phyloP scores from a whole-genome alignment of 2,888 invertebrate species.

The Busseola fusca region DNA sequence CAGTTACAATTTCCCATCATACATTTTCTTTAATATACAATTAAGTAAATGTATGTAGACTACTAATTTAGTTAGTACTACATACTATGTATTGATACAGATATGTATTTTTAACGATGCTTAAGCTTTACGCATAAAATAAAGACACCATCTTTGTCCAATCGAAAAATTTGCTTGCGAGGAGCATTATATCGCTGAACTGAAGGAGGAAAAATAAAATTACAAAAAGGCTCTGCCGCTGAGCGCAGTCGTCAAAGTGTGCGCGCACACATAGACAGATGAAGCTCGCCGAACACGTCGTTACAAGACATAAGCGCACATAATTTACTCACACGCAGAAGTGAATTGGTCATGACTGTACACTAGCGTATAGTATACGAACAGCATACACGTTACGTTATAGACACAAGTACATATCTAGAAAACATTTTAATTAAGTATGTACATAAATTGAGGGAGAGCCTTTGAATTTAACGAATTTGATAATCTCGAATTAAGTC shows the following conservation, averaged over 20 bases:
- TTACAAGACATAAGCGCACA: constrained; percentile 76
- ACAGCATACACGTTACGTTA: constrained; percentile 64
- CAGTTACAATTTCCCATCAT: not conserved
- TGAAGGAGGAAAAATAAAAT: constrained; percentile 86
- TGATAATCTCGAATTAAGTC: constrained; percentile 20
- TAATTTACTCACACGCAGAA: constrained; percentile 77
- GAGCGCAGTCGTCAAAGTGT: constrained; percentile 76
- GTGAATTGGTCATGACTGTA: constrained; percentile 63
- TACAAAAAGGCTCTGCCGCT: constrained; percentile 84
- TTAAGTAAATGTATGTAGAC: not conserved
- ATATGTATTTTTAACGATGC: not conserved
- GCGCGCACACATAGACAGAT: constrained; percentile 74
- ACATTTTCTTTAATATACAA: not conserved
- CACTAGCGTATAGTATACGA: constrained; percentile 57
- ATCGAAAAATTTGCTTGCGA: constrained; percentile 67
- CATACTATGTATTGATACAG: not conserved
- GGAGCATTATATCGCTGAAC: constrained; percentile 75
- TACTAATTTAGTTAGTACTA: too few relatives aligned
- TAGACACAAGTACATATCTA: constrained; percentile 55
- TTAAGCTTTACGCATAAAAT: constrained; percentile 16
- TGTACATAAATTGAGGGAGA: constrained; percentile 18
- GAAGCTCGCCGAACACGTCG: constrained; percentile 77
- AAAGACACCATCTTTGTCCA: constrained; percentile 39
- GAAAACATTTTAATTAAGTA: constrained; percentile 35
- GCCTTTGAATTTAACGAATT: constrained; percentile 17